phyloP scores from a whole-genome alignment of 2,797 vertebrate species.

The Prionace glauca region DNA sequence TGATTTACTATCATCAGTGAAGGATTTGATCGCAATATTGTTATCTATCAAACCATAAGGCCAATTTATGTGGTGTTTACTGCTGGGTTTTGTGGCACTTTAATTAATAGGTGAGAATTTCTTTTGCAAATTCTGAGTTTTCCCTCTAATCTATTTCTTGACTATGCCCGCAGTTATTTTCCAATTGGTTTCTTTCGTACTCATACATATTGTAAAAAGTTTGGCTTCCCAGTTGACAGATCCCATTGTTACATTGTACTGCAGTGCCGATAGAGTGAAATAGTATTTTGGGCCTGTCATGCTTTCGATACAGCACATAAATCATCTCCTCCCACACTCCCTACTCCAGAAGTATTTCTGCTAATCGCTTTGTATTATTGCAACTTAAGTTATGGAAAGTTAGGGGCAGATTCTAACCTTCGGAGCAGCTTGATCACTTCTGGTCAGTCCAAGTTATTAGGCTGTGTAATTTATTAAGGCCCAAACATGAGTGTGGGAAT shows the following conservation, averaged over 20 bases:
- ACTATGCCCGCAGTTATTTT: background rate
- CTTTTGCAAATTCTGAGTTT: background rate
- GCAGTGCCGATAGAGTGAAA: background rate
- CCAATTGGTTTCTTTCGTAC: background rate
- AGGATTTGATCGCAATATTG: background rate
- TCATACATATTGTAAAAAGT: background rate
- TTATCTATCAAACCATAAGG: background rate
- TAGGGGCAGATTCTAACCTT: background rate
- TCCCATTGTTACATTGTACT: background rate
- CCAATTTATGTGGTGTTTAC: background rate
- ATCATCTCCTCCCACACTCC: conserved; percentile 12
- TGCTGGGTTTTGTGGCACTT: background rate
- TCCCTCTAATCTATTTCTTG: background rate
- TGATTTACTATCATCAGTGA: background rate
- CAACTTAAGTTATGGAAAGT: background rate
- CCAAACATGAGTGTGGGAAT: background rate
- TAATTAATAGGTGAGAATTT: background rate
- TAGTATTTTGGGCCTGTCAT: background rate
- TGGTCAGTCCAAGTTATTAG: background rate
- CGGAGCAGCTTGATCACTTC: background rate
- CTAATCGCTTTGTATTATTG: background rate
- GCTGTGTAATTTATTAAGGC: background rate
- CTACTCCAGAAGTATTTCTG: background rate
- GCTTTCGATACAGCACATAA: background rate
- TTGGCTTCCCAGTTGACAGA: background rate